Conservation (phyloP, 2,888 invertebrate species). For the Eilema griseolum region DNA sequence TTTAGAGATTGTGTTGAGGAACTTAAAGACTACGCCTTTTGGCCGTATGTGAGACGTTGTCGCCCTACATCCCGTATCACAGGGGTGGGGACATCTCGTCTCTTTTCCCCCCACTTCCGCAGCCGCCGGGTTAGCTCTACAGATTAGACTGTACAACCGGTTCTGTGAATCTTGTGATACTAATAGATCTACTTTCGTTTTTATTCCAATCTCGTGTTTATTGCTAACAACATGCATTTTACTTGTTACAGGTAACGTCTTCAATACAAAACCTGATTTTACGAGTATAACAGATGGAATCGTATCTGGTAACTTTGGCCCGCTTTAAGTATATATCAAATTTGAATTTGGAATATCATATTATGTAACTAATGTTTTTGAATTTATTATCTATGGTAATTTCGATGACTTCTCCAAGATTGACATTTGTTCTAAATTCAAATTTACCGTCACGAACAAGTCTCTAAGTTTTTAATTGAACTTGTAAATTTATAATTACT, state of each 20-base stretch:
- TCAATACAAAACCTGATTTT: constrained; percentile 5
- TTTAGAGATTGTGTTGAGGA: neutral
- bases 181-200: constrained; percentile 57
- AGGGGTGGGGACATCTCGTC: neutral
- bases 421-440: neutral
- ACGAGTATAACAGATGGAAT: neutral
- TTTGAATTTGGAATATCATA: neutral
- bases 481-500: neutral
- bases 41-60: neutral
- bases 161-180: constrained; percentile 3
- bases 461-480: neutral
- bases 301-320: neutral
- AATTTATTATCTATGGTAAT: neutral
- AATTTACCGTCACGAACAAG: neutral
- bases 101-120: neutral
- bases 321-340: neutral
- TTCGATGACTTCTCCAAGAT: neutral
- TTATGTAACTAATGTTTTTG: neutral
- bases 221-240: constrained; percentile 30
- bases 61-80: neutral
- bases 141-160: neutral
- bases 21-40: neutral
- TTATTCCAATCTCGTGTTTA: constrained; percentile 35
- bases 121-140: neutral
- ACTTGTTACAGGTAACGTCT: constrained; percentile 64